These are phyloP conservation scores for Mustelus asterias DNA, from an alignment of 2,113 vertebrate genomes.

Conservation along the genomic window DNA sequence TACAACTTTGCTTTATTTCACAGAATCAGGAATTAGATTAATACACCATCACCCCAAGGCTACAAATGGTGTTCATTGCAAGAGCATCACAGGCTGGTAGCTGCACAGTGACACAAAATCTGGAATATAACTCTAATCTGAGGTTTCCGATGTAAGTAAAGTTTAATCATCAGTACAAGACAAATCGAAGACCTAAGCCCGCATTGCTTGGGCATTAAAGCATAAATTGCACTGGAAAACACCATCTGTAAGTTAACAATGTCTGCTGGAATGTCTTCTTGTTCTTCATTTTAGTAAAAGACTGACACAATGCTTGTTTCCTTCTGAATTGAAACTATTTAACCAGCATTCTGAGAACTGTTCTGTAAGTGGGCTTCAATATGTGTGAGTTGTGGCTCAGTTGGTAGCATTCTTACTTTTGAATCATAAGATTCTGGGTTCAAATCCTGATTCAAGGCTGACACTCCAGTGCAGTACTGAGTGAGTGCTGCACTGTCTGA, in stretches of 20 bases:
- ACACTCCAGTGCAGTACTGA: too few relatives aligned
- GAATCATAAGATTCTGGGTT: not conserved
- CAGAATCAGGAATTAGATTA: not conserved
- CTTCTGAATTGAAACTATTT: not conserved
- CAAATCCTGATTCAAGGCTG: not conserved
- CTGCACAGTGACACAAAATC: not conserved
- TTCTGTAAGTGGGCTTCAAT: not conserved
- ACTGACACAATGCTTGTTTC: not conserved
- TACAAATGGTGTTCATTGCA: not conserved
- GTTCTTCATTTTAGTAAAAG: not conserved
- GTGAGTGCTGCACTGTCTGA: too few relatives aligned
- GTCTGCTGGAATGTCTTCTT: not conserved
- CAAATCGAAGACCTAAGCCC: not conserved
- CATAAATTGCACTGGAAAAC: not conserved
- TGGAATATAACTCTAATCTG: not conserved
- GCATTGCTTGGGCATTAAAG: not conserved
- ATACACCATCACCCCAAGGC: not conserved
- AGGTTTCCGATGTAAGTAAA: not conserved
- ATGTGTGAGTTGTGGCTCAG: not conserved
- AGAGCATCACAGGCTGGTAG: not conserved
- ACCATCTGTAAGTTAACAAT: not conserved
- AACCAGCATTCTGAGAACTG: not conserved
- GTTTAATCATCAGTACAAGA: not conserved
- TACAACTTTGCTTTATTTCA: not conserved
- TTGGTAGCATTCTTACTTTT: not conserved